Base-by-base conservation (phyloP, 1,140 invertebrate genomes). In the Ganaspis sp. region DNA sequence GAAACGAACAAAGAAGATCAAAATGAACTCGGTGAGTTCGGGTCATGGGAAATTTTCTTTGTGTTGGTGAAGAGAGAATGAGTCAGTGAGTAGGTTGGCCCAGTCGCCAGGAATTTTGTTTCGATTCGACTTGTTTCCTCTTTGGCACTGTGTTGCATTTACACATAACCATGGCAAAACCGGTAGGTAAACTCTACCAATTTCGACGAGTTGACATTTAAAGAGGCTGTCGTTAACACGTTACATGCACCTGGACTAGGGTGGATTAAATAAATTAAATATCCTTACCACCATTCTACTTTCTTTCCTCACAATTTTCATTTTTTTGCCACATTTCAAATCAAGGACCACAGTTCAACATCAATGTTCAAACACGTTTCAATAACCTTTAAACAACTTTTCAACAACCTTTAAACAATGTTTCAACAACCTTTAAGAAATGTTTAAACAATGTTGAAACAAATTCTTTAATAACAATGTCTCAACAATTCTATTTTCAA, bases 91-190 rank as follows among this genome's bases (percentile, higher is more conserved):
- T 29, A 29, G 58, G 23, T 49, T 49, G 45, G 26, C 58, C 26
- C 23, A 26, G 21, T 64, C 58, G 58, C 12, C 26, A 64, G 58
- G 23, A 64, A 64, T 64, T 64, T 26, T 58, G 54, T 58, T 58
- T 26, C 54, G 54, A 58, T 64, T 4, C 23, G 23, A 64, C 12
- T 64, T 12, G 58, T 64, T 64, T 26, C 23, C 23, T 64, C 54
- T 64, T 26, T 64, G 54, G 54, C 19, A 64, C 26, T 34, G 21
- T 29, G 12, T 64, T 54, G 9, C 15, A 26, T 11, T 58, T 23
- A 58, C 9, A 58, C 54, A 23, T 58, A 58, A 58, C 8, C 54
- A 58, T 4, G 8, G 45, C n/a, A 49, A 29, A 64, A 64, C 58
- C 58, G 26, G 58, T 29, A 29, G 26, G 23, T 6, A 64, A 64